Conservation (phyloP, 2,797 vertebrate genomes). For the Takifugu ocellatus region DNA sequence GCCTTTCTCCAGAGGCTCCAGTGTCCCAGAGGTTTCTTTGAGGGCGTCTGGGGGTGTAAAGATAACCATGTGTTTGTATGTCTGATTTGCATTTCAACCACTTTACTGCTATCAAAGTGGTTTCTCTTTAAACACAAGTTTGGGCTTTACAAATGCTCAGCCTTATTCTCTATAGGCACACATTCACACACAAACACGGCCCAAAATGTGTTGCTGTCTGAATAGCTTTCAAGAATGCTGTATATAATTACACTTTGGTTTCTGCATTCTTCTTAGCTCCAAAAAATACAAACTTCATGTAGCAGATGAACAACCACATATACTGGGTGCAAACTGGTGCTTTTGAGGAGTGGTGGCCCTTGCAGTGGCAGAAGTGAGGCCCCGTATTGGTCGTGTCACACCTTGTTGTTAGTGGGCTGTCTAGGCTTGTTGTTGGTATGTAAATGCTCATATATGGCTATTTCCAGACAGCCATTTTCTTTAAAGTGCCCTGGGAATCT, state of each 20-base stretch:
- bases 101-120: conserved; percentile 58
- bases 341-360: conserved; percentile 23
- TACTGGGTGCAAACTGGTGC: conserved; percentile 34
- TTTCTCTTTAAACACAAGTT: conserved; percentile 68
- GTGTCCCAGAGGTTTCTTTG: conserved; percentile 40
- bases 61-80: conserved; percentile 56
- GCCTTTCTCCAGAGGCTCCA: conserved; percentile 39
- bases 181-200: conserved; percentile 16
- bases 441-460: conserved; percentile 55
- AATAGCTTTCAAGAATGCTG: conserved; percentile 51
- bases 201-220: conserved; percentile 27
- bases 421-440: conserved; percentile 76
- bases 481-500: conserved; percentile 19
- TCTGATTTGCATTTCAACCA: conserved; percentile 66
- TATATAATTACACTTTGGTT: conserved; percentile 58
- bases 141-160: conserved; percentile 51
- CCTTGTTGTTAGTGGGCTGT: conserved; percentile 68
- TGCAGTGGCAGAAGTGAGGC: conserved; percentile 39
- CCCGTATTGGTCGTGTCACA: conserved; percentile 54
- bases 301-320: conserved; percentile 30
- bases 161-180: conserved; percentile 29
- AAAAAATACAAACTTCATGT: conserved; percentile 41
- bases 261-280: conserved; percentile 47
- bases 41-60: conserved; percentile 44
- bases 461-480: conserved; percentile 22